Conservation (phyloP, 2,113 vertebrate genomes). For the Hiodon tergisus region DNA sequence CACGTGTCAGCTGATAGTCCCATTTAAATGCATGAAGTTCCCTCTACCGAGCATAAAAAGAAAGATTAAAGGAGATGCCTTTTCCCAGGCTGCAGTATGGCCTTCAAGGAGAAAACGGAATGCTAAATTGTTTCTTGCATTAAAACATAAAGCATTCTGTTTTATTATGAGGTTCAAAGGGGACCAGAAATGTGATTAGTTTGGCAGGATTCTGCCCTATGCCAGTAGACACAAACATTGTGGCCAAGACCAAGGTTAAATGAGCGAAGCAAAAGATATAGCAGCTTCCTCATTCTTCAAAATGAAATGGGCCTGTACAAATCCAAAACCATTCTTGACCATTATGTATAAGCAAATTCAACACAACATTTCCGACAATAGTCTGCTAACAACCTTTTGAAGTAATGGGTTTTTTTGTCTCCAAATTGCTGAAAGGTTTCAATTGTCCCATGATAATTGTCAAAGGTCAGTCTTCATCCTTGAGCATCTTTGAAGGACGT, state of each 20-base stretch:
- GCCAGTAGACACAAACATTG: slow-evolving; percentile 13
- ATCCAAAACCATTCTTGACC: background rate
- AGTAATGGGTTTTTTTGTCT: slow-evolving; percentile 26
- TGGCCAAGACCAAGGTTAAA: slow-evolving; percentile 5
- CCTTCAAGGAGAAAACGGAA: slow-evolving; percentile 51
- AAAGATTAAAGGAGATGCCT: slow-evolving; percentile 59
- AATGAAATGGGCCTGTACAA: no score
- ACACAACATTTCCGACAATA: slow-evolving; percentile 30
- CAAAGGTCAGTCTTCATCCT: slow-evolving; percentile 54
- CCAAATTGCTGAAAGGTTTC: slow-evolving; percentile 45
- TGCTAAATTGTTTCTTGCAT: slow-evolving; percentile 64
- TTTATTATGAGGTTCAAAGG: slow-evolving; percentile 62
- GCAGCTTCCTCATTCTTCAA: background rate
- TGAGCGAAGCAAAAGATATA: slow-evolving; percentile 10
- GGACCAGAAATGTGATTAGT: slow-evolving; percentile 35
- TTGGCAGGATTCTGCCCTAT: slow-evolving; percentile 9
- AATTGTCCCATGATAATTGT: slow-evolving; percentile 51
- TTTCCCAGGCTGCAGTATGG: slow-evolving; percentile 33
- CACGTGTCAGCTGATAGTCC: slow-evolving; percentile 40
- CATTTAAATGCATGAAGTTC: slow-evolving; percentile 69
- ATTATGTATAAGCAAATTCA: background rate
- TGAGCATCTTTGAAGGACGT: slow-evolving; percentile 32
- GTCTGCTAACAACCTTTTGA: slow-evolving; percentile 20
- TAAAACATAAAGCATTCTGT: slow-evolving; percentile 65
- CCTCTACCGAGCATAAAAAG: slow-evolving; percentile 42